phyloP scores from a whole-genome alignment of 1,140 invertebrate genomes.

The Zaprionus kolodkinae region DNA sequence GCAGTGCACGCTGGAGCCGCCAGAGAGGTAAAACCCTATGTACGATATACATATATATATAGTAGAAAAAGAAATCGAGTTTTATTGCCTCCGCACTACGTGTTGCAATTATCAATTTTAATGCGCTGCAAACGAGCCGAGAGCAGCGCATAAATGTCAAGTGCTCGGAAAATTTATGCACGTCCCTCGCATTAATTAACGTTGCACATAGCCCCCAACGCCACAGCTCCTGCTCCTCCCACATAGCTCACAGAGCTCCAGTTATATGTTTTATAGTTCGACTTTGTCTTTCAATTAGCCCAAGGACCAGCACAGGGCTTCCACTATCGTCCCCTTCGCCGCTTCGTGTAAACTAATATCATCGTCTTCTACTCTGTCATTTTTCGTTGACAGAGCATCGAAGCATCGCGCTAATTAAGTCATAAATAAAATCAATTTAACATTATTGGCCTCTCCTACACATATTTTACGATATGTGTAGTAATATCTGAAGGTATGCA shows the following conservation, averaged over 20 bases:
- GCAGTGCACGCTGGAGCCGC: conserved; percentile 73
- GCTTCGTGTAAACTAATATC: conserved; percentile 63
- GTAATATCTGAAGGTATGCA: background rate
- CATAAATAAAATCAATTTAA: conserved; percentile 71
- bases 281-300: conserved; percentile 55
- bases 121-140: conserved; percentile 49
- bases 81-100: conserved; percentile 57
- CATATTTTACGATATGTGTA: background rate
- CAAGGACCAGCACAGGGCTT: background rate
- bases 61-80: conserved; percentile 3
- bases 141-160: conserved; percentile 71
- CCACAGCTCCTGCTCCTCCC: background rate
- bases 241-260: background rate
- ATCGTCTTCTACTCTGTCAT: conserved; percentile 44
- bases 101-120: conserved; percentile 79
- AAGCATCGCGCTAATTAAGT: conserved; percentile 63
- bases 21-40: conserved; percentile 58
- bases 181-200: conserved; percentile 75
- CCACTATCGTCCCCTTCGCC: background rate
- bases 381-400: conserved; percentile 9
- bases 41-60: background rate
- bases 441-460: background rate
- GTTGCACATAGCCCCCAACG: conserved; percentile 53
- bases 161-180: conserved; percentile 76
- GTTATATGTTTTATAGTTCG: conserved; percentile 24